Evolutionary conservation across 2,113 vertebrate genomes (phyloP), one percentile per base, ranked within the genome.

Genomic region (Pseudopipra pipra): DNA sequence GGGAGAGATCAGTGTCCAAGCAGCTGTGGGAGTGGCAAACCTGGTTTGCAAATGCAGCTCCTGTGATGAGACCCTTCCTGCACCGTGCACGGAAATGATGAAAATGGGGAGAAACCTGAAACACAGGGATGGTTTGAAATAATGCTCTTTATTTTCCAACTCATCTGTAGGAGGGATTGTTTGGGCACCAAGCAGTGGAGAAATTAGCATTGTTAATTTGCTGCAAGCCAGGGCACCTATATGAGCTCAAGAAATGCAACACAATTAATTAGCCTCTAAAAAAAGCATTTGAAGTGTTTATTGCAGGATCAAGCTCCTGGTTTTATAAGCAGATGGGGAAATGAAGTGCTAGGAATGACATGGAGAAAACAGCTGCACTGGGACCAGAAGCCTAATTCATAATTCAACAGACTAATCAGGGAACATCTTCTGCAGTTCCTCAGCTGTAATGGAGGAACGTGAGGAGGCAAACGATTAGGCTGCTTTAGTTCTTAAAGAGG

Each of bases 401-500:
- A 98, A 98, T 98, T 98, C 98, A 98, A 76, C 97, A 98, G 97
- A 97, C 98, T 98, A 98, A 98, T 98, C 98, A 98, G 98, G 84
- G 97, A 98, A 97, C 98, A 98, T 98, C 98, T 98, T 98, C 97
- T 70, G 96, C 95, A 91, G 95, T 61, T 98, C 96, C 94, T 93
- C 71, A 49, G 33, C 96, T 63, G 86, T 95, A 96, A 97, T 96
- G 97, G 96, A 95, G 93, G 96, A 97, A 98, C 97, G 98, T 98
- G 98, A 97, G 97, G 94, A 96, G 68, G 97, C 97, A 98, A 96
- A 93, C 41, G 94, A 98, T 98, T 95, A 98, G 97, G 85, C 31
- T 56, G 92, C 94, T 88, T 92, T 72, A 63, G 72, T 67, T 94
- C 96, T 95, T 94, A 95, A 96, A 81, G 97, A 95, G 79, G 47